A percentile compares a stretch with the other conserved stretches of the same genome.
These are phyloP conservation scores for Caenorhabditis sp. DNA, from an alignment of 2,888 invertebrate genomes.

Conservation along the genomic window DNA sequence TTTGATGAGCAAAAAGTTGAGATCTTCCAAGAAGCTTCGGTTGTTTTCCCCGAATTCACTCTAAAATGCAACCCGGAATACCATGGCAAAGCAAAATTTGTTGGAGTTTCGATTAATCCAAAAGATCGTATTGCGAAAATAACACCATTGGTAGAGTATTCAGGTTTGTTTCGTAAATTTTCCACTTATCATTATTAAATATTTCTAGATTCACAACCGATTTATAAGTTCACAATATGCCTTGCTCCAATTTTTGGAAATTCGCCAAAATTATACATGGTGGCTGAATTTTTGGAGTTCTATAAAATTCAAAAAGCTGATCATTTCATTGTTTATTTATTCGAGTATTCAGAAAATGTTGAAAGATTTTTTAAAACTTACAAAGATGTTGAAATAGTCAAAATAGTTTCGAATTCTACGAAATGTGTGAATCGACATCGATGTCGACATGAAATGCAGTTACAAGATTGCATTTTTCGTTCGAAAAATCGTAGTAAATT, in stretches of 20 bases:
- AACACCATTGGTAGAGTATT: not conserved
- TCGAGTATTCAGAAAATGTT: constrained; percentile 9
- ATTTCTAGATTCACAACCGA: not conserved
- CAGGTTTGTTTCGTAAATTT: not conserved
- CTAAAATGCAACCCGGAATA: constrained; percentile 23
- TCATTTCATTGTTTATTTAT: constrained; percentile 34
- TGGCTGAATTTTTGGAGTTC: constrained; percentile 48
- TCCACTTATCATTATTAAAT: not conserved
- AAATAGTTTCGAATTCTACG: constrained; percentile 16
- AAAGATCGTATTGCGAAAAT: constrained; percentile 10
- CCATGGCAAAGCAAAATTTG: constrained; percentile 10
- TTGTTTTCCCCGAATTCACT: constrained; percentile 47
- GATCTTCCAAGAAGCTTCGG: constrained; percentile 8
- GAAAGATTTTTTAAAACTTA: constrained; percentile 30
- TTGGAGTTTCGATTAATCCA: constrained; percentile 27
- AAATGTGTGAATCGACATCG: constrained; percentile 45
- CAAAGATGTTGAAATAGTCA: not conserved
- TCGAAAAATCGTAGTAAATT: constrained; percentile 13
- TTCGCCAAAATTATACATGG: constrained; percentile 38
- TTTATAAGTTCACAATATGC: constrained; percentile 22
- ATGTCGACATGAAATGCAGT: constrained; percentile 52
- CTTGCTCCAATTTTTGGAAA: constrained; percentile 47
- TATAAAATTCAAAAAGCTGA: constrained; percentile 48
- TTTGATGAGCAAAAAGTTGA: constrained; percentile 29
- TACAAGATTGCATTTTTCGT: constrained; percentile 48